These are phyloP conservation scores for Oenanthe melanoleuca DNA, from an alignment of 2,113 vertebrate genomes.

Conservation along the genomic window DNA sequence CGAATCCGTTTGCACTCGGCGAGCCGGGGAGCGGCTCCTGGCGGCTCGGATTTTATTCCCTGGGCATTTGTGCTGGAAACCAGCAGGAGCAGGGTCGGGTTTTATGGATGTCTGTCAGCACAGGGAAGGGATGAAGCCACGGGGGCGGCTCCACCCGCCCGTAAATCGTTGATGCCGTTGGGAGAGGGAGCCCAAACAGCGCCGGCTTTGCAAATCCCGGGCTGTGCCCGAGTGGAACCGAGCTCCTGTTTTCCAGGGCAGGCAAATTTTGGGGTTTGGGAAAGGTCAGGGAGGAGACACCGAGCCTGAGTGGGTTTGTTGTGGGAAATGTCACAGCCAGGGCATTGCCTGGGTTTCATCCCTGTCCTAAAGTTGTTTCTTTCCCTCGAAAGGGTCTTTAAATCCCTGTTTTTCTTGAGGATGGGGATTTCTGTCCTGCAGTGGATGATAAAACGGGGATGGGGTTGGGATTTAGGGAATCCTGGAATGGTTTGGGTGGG, in stretches of 20 bases:
- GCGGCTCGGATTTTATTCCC: background rate
- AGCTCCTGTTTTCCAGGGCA: background rate
- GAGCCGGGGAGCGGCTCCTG: background rate
- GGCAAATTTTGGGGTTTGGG: constrained; percentile 4
- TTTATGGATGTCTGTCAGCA: background rate
- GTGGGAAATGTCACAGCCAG: background rate
- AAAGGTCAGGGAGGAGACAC: background rate
- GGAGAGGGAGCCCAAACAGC: background rate
- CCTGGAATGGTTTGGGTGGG: too few relatives aligned
- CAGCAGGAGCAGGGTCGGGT: background rate
- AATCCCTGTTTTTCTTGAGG: background rate
- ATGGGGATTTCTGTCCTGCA: background rate
- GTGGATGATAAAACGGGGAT: background rate
- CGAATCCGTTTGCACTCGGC: too few relatives aligned
- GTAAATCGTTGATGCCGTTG: background rate
- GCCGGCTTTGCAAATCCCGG: background rate
- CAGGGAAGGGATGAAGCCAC: background rate
- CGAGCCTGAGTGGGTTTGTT: background rate
- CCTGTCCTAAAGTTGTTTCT: background rate
- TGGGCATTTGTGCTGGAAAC: background rate
- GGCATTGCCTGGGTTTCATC: background rate
- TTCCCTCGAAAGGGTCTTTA: background rate
- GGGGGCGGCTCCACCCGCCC: background rate
- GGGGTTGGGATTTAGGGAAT: background rate
- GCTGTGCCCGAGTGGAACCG: background rate